phyloP scores from a whole-genome alignment of 1,140 invertebrate genomes.

The Heterodera carotae region DNA sequence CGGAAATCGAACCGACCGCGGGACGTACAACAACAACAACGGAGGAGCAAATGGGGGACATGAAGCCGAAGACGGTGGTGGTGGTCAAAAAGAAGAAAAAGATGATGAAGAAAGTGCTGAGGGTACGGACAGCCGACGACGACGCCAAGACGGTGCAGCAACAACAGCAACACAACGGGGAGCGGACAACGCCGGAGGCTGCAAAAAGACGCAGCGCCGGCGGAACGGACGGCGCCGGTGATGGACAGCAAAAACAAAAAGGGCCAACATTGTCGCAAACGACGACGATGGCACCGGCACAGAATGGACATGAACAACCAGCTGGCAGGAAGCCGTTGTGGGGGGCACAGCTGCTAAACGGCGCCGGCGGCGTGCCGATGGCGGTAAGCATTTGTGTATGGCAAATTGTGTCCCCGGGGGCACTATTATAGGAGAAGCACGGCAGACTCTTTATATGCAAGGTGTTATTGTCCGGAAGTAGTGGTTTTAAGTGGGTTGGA shows the following conservation, averaged over 20 bases:
- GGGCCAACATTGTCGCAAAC: background rate
- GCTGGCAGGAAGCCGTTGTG: background rate
- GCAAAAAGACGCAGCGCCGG: background rate
- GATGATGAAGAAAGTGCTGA: background rate
- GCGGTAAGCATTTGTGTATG: no score
- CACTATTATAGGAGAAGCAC: no score
- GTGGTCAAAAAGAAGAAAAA: slow-evolving; percentile 10
- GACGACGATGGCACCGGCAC: background rate
- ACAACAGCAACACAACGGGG: background rate
- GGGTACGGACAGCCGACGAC: background rate
- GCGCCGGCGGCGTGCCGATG: no score
- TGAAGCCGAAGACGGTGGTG: background rate
- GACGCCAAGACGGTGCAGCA: background rate
- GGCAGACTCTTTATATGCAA: no score
- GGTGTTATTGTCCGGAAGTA: no score
- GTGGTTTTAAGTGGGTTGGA: no score
- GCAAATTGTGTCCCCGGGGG: no score
- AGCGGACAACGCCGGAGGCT: background rate
- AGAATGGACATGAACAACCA: background rate
- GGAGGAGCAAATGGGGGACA: background rate
- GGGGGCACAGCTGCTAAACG: no score
- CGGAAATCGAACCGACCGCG: background rate
- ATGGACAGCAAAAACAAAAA: background rate
- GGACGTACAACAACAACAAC: background rate
- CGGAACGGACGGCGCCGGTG: background rate